phyloP scores from a whole-genome alignment of 2,113 vertebrate genomes.

The Pelmatolapia mariae region DNA sequence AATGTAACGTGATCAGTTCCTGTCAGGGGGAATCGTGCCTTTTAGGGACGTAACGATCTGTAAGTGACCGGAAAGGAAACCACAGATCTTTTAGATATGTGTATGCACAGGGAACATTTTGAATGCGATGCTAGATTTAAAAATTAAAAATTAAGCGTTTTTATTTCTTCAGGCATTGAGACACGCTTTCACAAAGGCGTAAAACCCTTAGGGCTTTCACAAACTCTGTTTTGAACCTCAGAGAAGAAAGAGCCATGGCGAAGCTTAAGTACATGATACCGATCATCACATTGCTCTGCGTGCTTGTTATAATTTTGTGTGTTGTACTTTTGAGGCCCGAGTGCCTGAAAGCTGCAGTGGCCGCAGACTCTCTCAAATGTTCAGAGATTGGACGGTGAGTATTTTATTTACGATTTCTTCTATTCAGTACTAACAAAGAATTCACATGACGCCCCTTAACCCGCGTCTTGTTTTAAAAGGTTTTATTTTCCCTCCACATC shows the following conservation, averaged over 20 bases:
- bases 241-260: neutral
- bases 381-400: neutral
- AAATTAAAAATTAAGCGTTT: neutral
- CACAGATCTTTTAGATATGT: neutral
- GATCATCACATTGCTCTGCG: neutral
- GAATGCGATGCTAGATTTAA: neutral
- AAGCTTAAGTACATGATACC: neutral
- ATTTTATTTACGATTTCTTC: neutral
- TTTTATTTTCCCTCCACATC: neutral
- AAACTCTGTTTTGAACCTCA: neutral
- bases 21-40: neutral
- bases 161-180: neutral
- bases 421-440: neutral
- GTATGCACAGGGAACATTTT: neutral
- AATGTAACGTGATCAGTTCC: neutral
- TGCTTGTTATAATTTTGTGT: neutral
- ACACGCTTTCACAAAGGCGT: too few relatives aligned
- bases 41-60: neutral
- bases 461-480: neutral
- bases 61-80: neutral
- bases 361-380: neutral
- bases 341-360: neutral
- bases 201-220: too few relatives aligned
- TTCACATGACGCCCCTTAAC: neutral
- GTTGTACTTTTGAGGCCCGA: neutral